Base-by-base conservation (phyloP, 1,140 invertebrate genomes). In the Diorhabda sublineata region DNA sequence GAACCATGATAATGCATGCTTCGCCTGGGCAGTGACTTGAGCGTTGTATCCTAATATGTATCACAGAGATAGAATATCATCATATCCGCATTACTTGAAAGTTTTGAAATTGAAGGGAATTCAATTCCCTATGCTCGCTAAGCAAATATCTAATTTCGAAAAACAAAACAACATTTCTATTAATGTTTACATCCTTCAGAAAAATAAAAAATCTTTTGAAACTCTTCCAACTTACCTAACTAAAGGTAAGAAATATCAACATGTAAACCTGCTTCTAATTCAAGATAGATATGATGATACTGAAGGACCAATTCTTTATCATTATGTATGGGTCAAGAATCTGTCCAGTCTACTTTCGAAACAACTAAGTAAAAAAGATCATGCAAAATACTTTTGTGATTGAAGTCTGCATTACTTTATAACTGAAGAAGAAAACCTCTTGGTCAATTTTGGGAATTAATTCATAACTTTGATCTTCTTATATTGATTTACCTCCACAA, bases 1-100 rank as follows among this genome's bases (percentile, higher is more conserved):
- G 76, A 81, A 81, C 71, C 69, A 67, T 58, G 81, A 82, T 73
- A 26, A 77, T 11, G 63, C 63, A 58, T 82, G 80, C 75, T 80
- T 82, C 67, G 75, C 77, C 44, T 81, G 79, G 79, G 75, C 78
- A 26, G 63, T 78, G 57, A 42, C 69, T 5, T 77, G 74, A 4
- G 75, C 73, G 2, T 41, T 79, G 9, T 68, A 75, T 71, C 71
- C 76, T n/a, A 42, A 8, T 61, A n/a, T 3, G 3, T 52, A 56
- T 6, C 7, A 77, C 59, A 0, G 41, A 45, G 6, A 75, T 47
- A 68, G 76, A 26, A 68, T 70, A 2, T 69, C 69, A 1, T 59
- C 52, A 6, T 77, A 78, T 52, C 71, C 66, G 2, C 52, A 67
- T 44, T 73, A 72, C 47, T 56, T 63, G 42, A 43, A 67, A 4